Evolutionary conservation across 2,888 invertebrate species (phyloP), one percentile per base, ranked within the genome.

Genomic region (Anagyrus pseudococci): DNA sequence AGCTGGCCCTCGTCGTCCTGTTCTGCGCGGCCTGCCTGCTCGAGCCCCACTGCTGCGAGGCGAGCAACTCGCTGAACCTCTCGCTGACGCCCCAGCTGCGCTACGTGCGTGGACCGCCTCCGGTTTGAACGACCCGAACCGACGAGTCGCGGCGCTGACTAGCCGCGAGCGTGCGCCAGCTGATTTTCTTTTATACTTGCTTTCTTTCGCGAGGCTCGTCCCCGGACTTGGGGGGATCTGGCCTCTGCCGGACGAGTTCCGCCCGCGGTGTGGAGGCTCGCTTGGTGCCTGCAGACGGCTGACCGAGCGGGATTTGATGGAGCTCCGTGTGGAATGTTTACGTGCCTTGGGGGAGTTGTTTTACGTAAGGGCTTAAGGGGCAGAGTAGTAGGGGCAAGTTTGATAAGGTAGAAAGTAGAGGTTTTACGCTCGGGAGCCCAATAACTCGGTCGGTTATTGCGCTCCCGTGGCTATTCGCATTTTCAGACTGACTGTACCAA

Each of bases 71-170:
- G 58, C 85, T 91, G 68, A 88, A 89, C 55, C 85, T 91, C 72
- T 89, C 90, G 0, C 82, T 93, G 43, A 88, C 89, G n/a, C 92
- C 93, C 4, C 91, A 92, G 74, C 83, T 93, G 60, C 88, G 90
- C 71, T 93, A 93, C 79, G 87, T 92, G n/a, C 86, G 89, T 64
- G 92, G 92, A 67, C 92, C 92, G 13, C 93, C 92, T 20, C 93
- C 93, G 8, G 87, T 91, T 70, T 92, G 86, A 87, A 77, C 63
- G 20, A 67, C 64, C 52, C 46, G 66, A 57, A 7, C 15, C 10
- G 23, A 15, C 17, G 40, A 41, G 40, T 29, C 29, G 10, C 40
- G 40, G 4, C 8, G n/a, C 40, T 41, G 10, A 15, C 40, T 15
- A 33, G 33, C 33, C 33, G 6, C 33, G 33, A 33, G 33, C 6